A percentile compares a stretch with the other conserved stretches of the same genome.
Conservation (phyloP, 2,113 vertebrate genomes). For the Amphilophus citrinellus region DNA sequence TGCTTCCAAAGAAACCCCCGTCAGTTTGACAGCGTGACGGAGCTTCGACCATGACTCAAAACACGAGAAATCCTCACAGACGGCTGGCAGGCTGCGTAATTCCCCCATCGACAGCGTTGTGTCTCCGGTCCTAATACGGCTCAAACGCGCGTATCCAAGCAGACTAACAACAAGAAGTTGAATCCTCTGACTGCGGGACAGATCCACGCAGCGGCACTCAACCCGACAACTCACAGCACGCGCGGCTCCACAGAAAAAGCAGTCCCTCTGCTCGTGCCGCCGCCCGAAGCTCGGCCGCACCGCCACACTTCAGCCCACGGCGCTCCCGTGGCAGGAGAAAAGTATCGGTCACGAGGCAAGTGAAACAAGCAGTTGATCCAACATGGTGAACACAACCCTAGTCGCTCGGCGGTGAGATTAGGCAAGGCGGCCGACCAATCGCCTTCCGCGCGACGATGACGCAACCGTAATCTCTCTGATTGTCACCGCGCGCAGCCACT, state of each 20-base stretch:
- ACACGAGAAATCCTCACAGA: constrained; percentile 46
- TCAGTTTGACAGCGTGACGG: constrained; percentile 57
- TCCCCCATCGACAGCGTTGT: constrained; percentile 65
- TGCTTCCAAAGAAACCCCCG: constrained; percentile 50
- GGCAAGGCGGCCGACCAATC: constrained; percentile 67
- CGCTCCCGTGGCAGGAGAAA: constrained; percentile 32
- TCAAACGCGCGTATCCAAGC: constrained; percentile 28
- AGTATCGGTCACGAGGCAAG: constrained; percentile 9
- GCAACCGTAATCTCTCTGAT: constrained; percentile 55
- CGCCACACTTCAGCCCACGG: constrained; percentile 39
- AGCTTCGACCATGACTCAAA: constrained; percentile 50
- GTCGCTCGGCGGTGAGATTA: constrained; percentile 54
- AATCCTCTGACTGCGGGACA: constrained; percentile 44
- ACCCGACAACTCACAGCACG: constrained; percentile 42
- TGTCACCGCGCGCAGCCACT: constrained; percentile 61
- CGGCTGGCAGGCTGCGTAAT: constrained; percentile 65
- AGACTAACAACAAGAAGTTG: constrained; percentile 42
- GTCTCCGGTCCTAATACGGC: constrained; percentile 8
- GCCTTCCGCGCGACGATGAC: constrained; percentile 38
- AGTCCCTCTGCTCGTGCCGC: background rate
- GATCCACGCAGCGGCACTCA: constrained; percentile 42
- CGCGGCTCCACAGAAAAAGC: constrained; percentile 21
- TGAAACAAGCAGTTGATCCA: constrained; percentile 52
- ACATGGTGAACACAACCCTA: constrained; percentile 72
- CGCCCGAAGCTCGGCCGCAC: background rate